Evolutionary conservation across 2,113 vertebrate species (phyloP).

Genomic region (Eulemur macaco): DNA sequence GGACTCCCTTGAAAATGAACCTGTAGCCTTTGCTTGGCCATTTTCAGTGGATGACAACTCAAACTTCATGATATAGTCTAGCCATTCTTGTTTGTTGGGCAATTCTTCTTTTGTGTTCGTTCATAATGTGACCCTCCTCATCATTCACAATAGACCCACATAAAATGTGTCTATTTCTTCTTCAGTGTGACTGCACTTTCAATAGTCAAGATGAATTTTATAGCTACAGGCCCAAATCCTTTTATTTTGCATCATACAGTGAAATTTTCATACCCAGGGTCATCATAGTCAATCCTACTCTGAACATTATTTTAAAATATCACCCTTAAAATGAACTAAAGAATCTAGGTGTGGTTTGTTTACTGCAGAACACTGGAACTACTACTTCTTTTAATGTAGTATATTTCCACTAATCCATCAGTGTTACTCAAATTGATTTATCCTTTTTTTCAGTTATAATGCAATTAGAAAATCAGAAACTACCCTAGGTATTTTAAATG

Average conservation of each 20-base stretch:
- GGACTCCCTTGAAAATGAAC: neutral
- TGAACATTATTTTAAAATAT: neutral
- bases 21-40: neutral
- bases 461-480: neutral
- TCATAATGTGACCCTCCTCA: neutral
- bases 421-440: neutral
- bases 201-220: neutral
- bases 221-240: neutral
- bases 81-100: neutral
- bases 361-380: neutral
- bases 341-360: neutral
- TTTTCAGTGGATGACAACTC: neutral
- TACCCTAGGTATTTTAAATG: neutral
- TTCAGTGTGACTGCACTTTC: neutral
- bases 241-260: neutral
- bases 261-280: neutral
- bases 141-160: neutral
- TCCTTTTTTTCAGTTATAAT: neutral
- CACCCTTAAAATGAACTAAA: neutral
- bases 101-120: neutral
- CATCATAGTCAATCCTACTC: neutral
- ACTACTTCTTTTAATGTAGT: neutral
- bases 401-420: neutral
- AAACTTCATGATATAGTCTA: neutral
- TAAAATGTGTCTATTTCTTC: neutral